Evolutionary conservation across 2,797 vertebrate species (phyloP).

Genomic region (Hippocampus kuda): DNA sequence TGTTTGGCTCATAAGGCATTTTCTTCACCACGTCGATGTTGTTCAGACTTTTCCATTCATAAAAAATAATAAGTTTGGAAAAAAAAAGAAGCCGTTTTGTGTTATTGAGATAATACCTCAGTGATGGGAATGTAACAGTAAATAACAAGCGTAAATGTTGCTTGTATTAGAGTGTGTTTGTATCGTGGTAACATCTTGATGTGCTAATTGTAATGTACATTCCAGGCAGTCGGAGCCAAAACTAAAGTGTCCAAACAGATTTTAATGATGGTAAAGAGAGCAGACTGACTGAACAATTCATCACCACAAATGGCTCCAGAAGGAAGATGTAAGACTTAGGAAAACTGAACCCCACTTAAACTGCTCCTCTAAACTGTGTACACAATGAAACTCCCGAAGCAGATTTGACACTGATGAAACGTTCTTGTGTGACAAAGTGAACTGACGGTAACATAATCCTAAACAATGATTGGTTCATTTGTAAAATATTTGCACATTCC

Average conservation of each 20-base stretch:
- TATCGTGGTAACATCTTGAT: neutral
- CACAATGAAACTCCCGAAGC: conserved; percentile 8
- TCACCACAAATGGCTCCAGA: conserved; percentile 32
- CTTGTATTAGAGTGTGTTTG: neutral
- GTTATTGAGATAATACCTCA: neutral
- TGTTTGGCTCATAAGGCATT: neutral
- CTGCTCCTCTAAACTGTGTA: conserved; percentile 15
- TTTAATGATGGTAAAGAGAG: neutral
- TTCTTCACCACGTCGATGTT: too few species aligned
- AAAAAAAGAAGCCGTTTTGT: neutral
- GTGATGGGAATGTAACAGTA: neutral
- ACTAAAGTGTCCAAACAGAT: conserved; percentile 4
- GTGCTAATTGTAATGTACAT: neutral
- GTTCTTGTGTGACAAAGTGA: neutral
- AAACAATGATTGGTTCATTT: neutral
- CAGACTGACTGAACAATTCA: conserved; percentile 20
- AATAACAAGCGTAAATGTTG: neutral
- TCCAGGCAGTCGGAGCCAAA: neutral
- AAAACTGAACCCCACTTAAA: conserved; percentile 22
- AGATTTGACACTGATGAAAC: conserved; percentile 17
- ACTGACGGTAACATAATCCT: neutral
- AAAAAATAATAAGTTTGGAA: neutral
- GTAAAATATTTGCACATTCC: neutral
- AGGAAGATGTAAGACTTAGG: conserved; percentile 19
- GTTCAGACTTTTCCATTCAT: neutral